phyloP scores from a whole-genome alignment of 1,140 invertebrate genomes.

The Drosophila persimilis region DNA sequence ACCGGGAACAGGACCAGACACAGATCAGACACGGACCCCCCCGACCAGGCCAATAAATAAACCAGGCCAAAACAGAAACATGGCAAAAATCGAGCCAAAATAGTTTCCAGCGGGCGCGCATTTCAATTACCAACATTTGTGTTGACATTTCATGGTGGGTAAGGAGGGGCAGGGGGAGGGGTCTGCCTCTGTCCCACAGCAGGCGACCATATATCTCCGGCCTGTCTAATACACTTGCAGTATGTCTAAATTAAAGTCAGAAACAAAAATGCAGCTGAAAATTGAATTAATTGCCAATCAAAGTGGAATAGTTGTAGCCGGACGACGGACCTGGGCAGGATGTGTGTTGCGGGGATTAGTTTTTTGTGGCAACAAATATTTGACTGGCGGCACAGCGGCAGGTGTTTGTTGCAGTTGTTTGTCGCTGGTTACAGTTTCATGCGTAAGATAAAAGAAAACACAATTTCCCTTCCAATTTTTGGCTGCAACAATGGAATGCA shows the following conservation, averaged over 20 bases:
- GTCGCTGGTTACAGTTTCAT: constrained; percentile 41
- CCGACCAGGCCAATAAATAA: constrained; percentile 46
- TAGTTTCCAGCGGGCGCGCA: constrained; percentile 49
- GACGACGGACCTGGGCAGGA: constrained; percentile 10
- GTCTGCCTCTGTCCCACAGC: constrained; percentile 43
- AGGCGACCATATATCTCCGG: constrained; percentile 56
- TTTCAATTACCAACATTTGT: constrained; percentile 74
- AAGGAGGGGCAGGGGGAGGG: background rate
- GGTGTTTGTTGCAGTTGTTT: constrained; percentile 53
- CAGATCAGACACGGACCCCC: constrained; percentile 37
- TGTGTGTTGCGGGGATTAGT: constrained; percentile 10
- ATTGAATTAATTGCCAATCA: constrained; percentile 72
- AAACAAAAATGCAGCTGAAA: constrained; percentile 49
- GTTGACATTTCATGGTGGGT: constrained; percentile 76
- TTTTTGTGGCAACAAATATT: constrained; percentile 30
- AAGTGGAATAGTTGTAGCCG: constrained; percentile 45
- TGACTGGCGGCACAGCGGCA: constrained; percentile 25
- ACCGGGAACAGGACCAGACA: constrained; percentile 32
- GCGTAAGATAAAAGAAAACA: constrained; percentile 36
- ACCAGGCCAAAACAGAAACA: constrained; percentile 12
- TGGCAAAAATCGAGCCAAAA: constrained; percentile 5
- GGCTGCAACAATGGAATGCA: constrained; percentile 54
- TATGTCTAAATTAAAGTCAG: constrained; percentile 75
- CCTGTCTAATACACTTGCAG: constrained; percentile 49
- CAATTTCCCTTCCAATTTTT: constrained; percentile 16